Base-by-base conservation (phyloP, 2,888 invertebrate genomes). In the Embidobia sp. region DNA sequence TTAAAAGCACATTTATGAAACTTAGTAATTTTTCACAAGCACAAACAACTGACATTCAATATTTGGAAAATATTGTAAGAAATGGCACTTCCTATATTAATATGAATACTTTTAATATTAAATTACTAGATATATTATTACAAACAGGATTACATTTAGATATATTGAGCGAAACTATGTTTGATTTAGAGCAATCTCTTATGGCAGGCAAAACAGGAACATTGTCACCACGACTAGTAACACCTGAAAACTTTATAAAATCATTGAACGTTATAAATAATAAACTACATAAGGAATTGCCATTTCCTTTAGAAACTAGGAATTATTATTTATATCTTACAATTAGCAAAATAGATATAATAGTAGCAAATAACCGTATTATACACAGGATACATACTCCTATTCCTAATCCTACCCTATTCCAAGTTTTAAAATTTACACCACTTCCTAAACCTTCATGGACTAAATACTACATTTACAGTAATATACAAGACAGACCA, bases 401-500 rank as follows among this genome's bases (percentile, higher is more conserved):
- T 8, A 40, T 40, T 16, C 40, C 40, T 8, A 40, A 15, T 16
- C 16, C 3, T 8, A 3, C 40, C 2, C 7, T 16, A 16, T 40
- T 16, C 7, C 10, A 5, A 15, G 40, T 40, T 15, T 16, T 16
- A 16, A 4, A 40, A 16, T 40, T 40, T 16, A 40, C 40, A 15
- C 40, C 40, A 4, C 26, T 27, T 5, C 46, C 46, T 13, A 46
- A 26, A 27, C 11, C 46, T 1, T 26, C 13, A 2, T 46, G 27
- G 27, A 46, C 27, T 18, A 46, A 46, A 7, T 46, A 46, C 26
- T 46, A 46, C 13, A 46, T 46, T 7, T 46, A 46, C 7, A 27
- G 26, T 7, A 46, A 46, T 15, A 46, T 46, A 46, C 26, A 46
- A 13, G 26, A 46, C 13, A 26, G 26, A 27, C 46, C 46, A 1